Base-by-base conservation (phyloP, 2,888 invertebrate species). In the Rotaria magnacalcarata region DNA sequence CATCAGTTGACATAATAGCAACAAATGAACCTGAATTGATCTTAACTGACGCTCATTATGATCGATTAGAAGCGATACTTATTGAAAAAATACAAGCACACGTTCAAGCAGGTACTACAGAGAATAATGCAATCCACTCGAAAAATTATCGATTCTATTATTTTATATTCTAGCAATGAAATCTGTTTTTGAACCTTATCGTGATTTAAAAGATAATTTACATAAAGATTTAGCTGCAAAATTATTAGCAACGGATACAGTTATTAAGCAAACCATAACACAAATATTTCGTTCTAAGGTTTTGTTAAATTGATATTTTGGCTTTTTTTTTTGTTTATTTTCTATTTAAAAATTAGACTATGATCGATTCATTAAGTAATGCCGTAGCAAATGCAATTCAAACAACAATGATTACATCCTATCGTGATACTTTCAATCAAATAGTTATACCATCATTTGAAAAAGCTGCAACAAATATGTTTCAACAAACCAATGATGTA, bases 401-500 rank as follows among this genome's bases (percentile, higher is more conserved):
- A 87, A 88, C 88, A 0, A 89, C 89, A 0, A 93, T 96, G 86
- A 94, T 95, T 88, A 93, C 93, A 27, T 93, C 94, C 24, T 95
- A 96, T 90, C 94, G 94, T 88, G 94, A 95, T 86, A 93, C 94
- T 50, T 94, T 96, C 89, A 93, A 93, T 84, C 94, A 93, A 88
- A 93, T 94, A 88, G 92, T 96, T 84, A 88, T 90, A 27, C 96
- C 97, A 6, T 93, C 94, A 56, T 95, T 96, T 93, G 96, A 97
- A 90, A 94, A 94, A 90, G 94, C 95, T 86, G 95, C 95, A 89
- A 94, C 94, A 89, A 94, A 94, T 89, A 94, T 97, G 93, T 96
- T 96, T 90, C 93, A 94, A 84, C 96, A 97, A 91, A 93, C 97
- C 87, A 96, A 96, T 90, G 94, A 95, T 85, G 93, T 94, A 34